phyloP scores from a whole-genome alignment of 2,888 invertebrate genomes.

The Netelia inedita region DNA sequence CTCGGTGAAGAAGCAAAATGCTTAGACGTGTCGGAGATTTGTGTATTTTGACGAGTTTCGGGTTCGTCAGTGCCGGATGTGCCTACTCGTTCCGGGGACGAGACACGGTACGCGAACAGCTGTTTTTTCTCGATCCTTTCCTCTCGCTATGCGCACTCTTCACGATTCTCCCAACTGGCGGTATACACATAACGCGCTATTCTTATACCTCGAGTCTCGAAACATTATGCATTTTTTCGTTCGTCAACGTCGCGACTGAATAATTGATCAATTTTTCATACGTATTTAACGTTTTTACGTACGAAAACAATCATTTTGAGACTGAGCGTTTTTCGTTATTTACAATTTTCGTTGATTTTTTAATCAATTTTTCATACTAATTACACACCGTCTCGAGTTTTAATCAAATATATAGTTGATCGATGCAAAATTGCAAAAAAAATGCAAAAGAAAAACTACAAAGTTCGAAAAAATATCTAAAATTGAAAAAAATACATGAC shows the following conservation, averaged over 20 bases:
- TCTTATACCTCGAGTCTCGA: constrained; percentile 23
- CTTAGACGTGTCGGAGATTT: constrained; percentile 76
- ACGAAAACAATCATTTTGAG: no score
- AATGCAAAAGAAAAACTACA: neutral
- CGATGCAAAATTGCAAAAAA: neutral
- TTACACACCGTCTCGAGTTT: neutral
- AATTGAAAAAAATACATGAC: no score
- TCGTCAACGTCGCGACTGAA: neutral
- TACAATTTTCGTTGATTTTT: neutral
- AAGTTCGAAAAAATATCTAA: no score
- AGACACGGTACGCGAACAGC: constrained; percentile 80
- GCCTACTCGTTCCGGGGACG: constrained; percentile 75
- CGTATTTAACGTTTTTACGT: neutral
- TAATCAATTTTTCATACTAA: neutral
- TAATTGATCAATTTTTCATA: neutral
- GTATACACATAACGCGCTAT: constrained; percentile 44
- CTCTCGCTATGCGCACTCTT: constrained; percentile 27
- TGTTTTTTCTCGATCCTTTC: constrained; percentile 71
- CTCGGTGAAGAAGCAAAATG: constrained; percentile 46
- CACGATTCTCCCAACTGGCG: constrained; percentile 18
- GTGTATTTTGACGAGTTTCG: constrained; percentile 83
- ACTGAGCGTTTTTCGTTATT: no score
- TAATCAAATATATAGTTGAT: neutral
- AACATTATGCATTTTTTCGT: constrained; percentile 10
- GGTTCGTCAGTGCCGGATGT: constrained; percentile 81